phyloP scores from a whole-genome alignment of 2,113 vertebrate species.

The Jacana jacana region DNA sequence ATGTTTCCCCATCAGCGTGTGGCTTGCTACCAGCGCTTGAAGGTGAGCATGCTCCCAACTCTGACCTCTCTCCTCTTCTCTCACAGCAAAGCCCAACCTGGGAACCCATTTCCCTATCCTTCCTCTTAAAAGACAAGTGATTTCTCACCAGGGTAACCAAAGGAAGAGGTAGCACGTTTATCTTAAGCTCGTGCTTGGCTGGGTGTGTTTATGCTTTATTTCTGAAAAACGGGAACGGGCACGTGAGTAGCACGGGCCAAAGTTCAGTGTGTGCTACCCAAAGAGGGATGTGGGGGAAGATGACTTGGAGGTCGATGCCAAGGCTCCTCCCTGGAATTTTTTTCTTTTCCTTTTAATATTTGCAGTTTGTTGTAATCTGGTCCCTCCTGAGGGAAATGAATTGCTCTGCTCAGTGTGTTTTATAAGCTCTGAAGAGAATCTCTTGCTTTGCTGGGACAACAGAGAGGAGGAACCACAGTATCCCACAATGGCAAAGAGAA shows the following conservation, averaged over 20 bases:
- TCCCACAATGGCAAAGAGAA: neutral
- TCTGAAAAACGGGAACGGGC: constrained; percentile 24
- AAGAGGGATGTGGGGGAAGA: constrained; percentile 13
- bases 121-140: neutral
- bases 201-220: constrained; percentile 25
- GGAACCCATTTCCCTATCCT: neutral
- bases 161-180: neutral
- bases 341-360: neutral
- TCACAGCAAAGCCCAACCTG: neutral
- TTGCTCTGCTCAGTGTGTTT: neutral
- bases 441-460: neutral
- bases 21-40: rapidly evolving
- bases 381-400: constrained; percentile 24
- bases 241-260: neutral
- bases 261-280: constrained; percentile 13
- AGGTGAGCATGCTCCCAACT: rapidly evolving
- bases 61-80: neutral
- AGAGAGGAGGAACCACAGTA: neutral
- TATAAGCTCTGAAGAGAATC: neutral
- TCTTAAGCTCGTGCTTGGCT: neutral
- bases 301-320: neutral
- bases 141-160: neutral
- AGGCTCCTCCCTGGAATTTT: constrained; percentile 14
- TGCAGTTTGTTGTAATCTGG: constrained; percentile 7
- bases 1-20: rapidly evolving